Conservation (phyloP, 2,888 invertebrate genomes). For the Uloborus plumipes region DNA sequence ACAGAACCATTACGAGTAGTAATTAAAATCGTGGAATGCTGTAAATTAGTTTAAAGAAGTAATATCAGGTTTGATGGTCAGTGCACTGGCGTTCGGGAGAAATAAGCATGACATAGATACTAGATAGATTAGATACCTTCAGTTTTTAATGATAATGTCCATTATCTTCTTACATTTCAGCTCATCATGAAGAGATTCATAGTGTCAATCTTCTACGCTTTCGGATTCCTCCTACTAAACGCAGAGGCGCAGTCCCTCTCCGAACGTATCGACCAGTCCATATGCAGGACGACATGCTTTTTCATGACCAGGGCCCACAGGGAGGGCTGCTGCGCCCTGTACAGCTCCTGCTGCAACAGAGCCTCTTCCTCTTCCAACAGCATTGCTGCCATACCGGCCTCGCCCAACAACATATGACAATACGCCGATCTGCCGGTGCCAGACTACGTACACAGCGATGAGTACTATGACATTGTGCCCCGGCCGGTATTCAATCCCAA, state of each 20-base stretch:
- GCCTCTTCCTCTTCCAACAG: not conserved
- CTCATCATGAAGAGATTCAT: not conserved
- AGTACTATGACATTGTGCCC: slow-evolving; percentile 3
- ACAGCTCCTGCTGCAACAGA: slow-evolving; percentile 34
- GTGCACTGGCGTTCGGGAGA: too few species aligned
- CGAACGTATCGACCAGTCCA: slow-evolving; percentile 35
- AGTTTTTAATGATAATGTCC: too few species aligned
- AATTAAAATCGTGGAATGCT: too few species aligned
- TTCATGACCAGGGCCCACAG: slow-evolving; percentile 39
- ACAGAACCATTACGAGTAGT: too few species aligned
- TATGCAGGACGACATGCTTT: slow-evolving; percentile 35
- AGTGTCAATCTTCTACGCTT: not conserved
- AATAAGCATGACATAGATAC: too few species aligned
- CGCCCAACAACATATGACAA: not conserved
- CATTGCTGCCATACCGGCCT: not conserved
- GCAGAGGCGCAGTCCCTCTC: not conserved
- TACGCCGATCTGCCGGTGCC: too few species aligned
- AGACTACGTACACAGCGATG: not conserved
- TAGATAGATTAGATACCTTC: too few species aligned
- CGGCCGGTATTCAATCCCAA: not conserved
- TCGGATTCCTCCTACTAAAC: not conserved
- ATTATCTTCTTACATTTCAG: not conserved
- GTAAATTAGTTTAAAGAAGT: too few species aligned
- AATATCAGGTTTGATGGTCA: too few species aligned
- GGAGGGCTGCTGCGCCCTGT: slow-evolving; percentile 49